Conservation (phyloP, 1,140 invertebrate species). For the Ganaspis sp. region DNA sequence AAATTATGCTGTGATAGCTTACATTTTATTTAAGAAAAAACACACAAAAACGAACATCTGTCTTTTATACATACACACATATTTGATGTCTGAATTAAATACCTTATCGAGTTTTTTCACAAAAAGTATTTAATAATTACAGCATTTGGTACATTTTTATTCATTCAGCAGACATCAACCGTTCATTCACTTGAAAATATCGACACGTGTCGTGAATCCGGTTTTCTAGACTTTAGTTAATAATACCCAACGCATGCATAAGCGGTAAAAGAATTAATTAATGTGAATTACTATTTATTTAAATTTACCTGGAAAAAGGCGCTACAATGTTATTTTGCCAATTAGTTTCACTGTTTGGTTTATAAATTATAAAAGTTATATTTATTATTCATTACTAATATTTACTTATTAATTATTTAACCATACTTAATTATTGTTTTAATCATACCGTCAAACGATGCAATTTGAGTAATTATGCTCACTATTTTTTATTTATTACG, state of each 20-base stretch:
- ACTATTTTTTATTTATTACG: too few species aligned
- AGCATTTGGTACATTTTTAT: constrained; percentile 4
- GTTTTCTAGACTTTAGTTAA: neutral
- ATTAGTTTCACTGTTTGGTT: too few species aligned
- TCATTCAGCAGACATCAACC: neutral
- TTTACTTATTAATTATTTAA: too few species aligned
- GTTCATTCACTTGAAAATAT: constrained; percentile 2
- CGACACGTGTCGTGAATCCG: neutral
- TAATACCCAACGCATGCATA: neutral
- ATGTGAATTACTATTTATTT: neutral
- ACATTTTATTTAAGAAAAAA: neutral
- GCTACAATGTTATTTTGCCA: too few species aligned
- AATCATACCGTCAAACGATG: too few species aligned
- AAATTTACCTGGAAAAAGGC: too few species aligned
- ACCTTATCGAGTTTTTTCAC: neutral
- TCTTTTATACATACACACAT: neutral
- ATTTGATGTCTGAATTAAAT: neutral
- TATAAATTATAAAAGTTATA: too few species aligned
- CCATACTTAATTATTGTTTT: too few species aligned
- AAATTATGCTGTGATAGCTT: neutral
- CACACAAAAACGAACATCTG: too few species aligned
- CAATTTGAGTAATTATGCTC: too few species aligned
- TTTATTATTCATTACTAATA: too few species aligned
- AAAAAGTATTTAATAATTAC: neutral
- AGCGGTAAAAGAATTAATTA: neutral